phyloP scores from a whole-genome alignment of 2,888 invertebrate genomes.

The Morpho achilles region DNA sequence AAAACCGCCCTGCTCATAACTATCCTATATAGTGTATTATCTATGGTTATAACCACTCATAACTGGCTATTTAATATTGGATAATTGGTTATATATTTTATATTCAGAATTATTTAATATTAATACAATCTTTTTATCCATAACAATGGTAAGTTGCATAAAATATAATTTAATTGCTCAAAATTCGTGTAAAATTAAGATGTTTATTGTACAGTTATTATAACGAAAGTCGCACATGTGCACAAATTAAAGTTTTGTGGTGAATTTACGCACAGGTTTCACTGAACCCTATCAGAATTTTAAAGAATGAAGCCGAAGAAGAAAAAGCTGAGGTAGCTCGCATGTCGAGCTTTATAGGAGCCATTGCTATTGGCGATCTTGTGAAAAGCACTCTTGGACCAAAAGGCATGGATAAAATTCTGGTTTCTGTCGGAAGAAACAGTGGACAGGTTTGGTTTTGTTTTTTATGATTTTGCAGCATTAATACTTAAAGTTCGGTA shows the following conservation, averaged over 20 bases:
- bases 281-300: slow-evolving; percentile 94
- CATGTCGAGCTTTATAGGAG: slow-evolving; percentile 98
- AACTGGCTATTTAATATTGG: background rate
- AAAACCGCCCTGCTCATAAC: no score
- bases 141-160: background rate
- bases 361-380: slow-evolving; percentile 98
- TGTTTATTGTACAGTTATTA: no score
- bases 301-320: slow-evolving; percentile 98
- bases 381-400: slow-evolving; percentile 99
- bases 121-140: background rate
- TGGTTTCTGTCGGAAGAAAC: slow-evolving; percentile 89
- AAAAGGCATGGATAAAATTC: slow-evolving; percentile 98
- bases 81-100: background rate
- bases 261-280: slow-evolving; percentile 80
- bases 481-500: background rate
- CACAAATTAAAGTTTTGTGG: slow-evolving; percentile 21
- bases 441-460: slow-evolving; percentile 79
- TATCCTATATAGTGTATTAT: no score
- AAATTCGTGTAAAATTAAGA: no score
- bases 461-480: slow-evolving; percentile 3
- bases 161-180: background rate
- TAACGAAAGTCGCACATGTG: slow-evolving; percentile 24
- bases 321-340: slow-evolving; percentile 98
- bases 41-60: no score
- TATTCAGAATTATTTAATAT: background rate